These are phyloP conservation scores for Lysandra coridon DNA, from an alignment of 2,888 invertebrate species.

Conservation along the genomic window DNA sequence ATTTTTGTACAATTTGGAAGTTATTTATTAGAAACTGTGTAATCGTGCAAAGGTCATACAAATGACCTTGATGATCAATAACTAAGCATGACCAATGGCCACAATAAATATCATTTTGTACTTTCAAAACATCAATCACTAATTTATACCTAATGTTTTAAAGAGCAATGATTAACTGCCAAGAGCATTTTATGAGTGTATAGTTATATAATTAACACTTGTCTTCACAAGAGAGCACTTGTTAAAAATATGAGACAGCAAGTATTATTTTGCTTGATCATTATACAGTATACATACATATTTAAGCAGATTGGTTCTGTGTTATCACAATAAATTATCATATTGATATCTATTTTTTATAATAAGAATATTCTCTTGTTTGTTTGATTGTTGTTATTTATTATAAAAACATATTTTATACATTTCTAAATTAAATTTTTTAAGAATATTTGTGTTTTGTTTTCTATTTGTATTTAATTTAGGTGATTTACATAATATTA, in stretches of 20 bases:
- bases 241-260: not conserved
- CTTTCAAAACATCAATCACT: not conserved
- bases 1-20: not conserved
- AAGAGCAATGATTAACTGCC: not conserved
- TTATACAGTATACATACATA: not conserved
- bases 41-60: constrained; percentile 55
- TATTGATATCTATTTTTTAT: constrained; percentile 6
- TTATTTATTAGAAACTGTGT: constrained; percentile 38
- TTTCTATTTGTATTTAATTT: not conserved
- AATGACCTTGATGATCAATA: constrained; percentile 49
- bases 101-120: not conserved
- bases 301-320: not conserved
- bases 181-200: not conserved
- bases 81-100: constrained; percentile 32
- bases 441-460: not conserved
- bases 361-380: not conserved
- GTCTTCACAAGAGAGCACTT: not conserved
- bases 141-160: not conserved
- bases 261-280: not conserved
- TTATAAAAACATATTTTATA: constrained; percentile 4
- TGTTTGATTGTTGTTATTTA: constrained; percentile 9
- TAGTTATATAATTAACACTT: not conserved
- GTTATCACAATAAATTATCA: constrained; percentile 6
- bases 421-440: constrained; percentile 5
- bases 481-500: no score